These are phyloP conservation scores for Sebastes schlegelii DNA, from an alignment of 2,113 vertebrate genomes.

Conservation along the genomic window DNA sequence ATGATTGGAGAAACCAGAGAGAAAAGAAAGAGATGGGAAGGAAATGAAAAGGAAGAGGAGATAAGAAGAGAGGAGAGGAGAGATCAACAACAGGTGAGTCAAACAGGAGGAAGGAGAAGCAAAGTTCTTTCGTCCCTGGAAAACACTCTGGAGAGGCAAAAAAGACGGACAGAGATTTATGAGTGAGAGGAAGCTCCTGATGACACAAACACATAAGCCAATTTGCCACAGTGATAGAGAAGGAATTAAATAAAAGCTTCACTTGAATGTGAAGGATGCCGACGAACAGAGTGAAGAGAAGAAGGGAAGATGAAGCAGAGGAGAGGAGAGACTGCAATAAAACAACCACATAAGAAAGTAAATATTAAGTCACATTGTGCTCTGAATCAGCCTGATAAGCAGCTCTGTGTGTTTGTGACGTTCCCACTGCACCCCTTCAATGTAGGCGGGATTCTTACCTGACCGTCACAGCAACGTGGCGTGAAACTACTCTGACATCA, in stretches of 20 bases:
- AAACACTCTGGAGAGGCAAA: not conserved
- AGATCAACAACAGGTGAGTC: not conserved
- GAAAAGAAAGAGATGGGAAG: too few species aligned
- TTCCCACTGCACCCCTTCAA: too few species aligned
- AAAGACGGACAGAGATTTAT: constrained; percentile 4
- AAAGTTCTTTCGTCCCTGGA: not conserved
- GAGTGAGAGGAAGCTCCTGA: constrained; percentile 17
- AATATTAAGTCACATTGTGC: too few species aligned
- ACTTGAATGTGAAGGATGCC: constrained; percentile 15
- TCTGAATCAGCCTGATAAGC: too few species aligned
- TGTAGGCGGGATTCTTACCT: too few species aligned
- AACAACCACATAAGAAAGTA: too few species aligned
- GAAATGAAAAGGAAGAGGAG: too few species aligned
- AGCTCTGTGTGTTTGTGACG: too few species aligned
- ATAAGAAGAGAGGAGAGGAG: not conserved
- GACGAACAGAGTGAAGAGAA: not conserved
- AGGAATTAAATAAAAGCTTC: constrained; percentile 20
- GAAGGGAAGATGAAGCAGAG: not conserved
- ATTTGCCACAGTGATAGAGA: constrained; percentile 13
- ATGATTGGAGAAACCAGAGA: too few species aligned
- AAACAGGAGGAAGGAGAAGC: not conserved
- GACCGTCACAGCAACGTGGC: too few species aligned
- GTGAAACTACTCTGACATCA: too few species aligned
- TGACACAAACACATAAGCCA: constrained; percentile 16
- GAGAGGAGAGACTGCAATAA: too few species aligned